Conservation (phyloP, 2,888 invertebrate genomes). For the Chymomyza procnemis region DNA sequence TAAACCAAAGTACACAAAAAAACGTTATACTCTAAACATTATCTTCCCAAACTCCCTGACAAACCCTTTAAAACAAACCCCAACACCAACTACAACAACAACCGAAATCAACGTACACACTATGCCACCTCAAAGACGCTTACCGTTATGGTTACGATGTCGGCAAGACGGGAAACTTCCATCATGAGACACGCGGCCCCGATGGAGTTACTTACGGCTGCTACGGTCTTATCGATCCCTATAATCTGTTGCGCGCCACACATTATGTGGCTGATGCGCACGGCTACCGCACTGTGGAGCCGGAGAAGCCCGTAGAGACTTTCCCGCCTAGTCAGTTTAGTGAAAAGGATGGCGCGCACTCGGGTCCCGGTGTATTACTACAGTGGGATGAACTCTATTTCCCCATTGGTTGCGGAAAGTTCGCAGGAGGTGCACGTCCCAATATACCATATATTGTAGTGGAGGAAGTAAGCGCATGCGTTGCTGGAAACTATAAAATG, state of each 20-base stretch:
- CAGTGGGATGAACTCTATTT: slow-evolving; percentile 86
- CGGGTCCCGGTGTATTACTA: slow-evolving; percentile 80
- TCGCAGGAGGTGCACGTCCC: slow-evolving; percentile 77
- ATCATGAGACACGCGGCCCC: slow-evolving; percentile 87
- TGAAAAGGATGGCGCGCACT: slow-evolving; percentile 61
- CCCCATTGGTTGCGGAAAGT: slow-evolving; percentile 85
- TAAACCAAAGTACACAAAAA: slow-evolving; percentile 14
- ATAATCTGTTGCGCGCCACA: slow-evolving; percentile 83
- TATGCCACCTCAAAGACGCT: slow-evolving; percentile 78
- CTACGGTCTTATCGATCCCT: slow-evolving; percentile 87
- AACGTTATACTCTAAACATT: slow-evolving; percentile 45
- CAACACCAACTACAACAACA: slow-evolving; percentile 14
- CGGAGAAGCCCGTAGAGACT: slow-evolving; percentile 84
- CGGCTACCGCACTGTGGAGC: slow-evolving; percentile 87
- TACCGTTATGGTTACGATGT: slow-evolving; percentile 89
- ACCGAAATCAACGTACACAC: background rate
- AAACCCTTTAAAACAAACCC: slow-evolving; percentile 14
- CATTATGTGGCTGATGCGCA: slow-evolving; percentile 89
- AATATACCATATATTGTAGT: slow-evolving; percentile 62
- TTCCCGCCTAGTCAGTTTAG: slow-evolving; percentile 68
- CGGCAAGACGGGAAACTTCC: slow-evolving; percentile 87
- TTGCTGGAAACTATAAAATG: background rate
- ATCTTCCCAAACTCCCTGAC: slow-evolving; percentile 30
- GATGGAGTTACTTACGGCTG: slow-evolving; percentile 90
- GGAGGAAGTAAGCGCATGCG: slow-evolving; percentile 62